Base-by-base conservation (phyloP, 1,140 invertebrate genomes). In the Schlechtendalia chinensis region DNA sequence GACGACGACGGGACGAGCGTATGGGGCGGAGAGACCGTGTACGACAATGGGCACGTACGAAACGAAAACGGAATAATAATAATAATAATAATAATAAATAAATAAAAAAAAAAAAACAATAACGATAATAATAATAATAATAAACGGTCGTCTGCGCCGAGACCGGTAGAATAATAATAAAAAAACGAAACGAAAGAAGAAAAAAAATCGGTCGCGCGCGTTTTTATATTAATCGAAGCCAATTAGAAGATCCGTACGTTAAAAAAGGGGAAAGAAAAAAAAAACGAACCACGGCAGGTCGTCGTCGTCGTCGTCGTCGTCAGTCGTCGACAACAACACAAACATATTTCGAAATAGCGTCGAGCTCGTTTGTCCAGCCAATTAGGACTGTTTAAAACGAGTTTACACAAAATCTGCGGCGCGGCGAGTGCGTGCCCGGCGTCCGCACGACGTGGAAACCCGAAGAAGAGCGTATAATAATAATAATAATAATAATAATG, bases 381-480 rank as follows among this genome's bases (percentile, higher is more conserved):
- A 79, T 79, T 79, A 79, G 75, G 75, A 50, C 32, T 79, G 75
- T 79, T 59, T 50, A 12, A 79, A 79, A 79, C 75, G 56, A 79
- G 75, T 79, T 61, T 61, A 79, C 39, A 63, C 32, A 50, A 47
- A 63, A 79, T 63, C 17, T 39, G n/a, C 22, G 10, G 39, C 39
- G 24, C 56, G 19, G 24, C 56, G 19, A 63, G 75, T 27, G 58
- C 24, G 39, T 47, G 47, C 47, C n/a, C 22, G 50, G 50, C 50
- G 47, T 54, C 69, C 50, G 47, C 47, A 54, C 47, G 47, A 54
- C 47, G 47, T 67, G n/a, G 5, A n/a, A 29, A 19, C 10, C 8
- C 47, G 39, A 4, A 45, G 10, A 5, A 45, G 4, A 10, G 39
- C 39, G 10, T 45, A 45, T 45, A 45, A 45, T 45, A 5, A 5